These are phyloP conservation scores for Elysia chlorotica DNA, from an alignment of 1,140 invertebrate genomes.

Conservation along the genomic window DNA sequence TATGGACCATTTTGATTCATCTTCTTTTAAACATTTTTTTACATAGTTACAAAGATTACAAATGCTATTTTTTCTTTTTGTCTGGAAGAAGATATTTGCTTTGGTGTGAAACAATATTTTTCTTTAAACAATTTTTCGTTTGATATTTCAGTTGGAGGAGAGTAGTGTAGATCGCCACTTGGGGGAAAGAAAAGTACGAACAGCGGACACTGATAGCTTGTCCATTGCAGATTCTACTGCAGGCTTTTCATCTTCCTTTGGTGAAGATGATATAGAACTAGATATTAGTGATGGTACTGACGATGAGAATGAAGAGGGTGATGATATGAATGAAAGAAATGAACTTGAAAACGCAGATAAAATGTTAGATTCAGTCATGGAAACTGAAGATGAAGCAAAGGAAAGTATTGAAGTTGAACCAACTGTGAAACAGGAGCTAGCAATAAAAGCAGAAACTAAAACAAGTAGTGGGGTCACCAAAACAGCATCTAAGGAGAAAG, in stretches of 20 bases:
- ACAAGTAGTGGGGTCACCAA: not conserved
- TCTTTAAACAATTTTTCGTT: too few species aligned
- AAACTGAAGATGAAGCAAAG: conserved; percentile 29
- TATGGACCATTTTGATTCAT: too few species aligned
- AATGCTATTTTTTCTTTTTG: too few species aligned
- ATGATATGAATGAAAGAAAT: not conserved
- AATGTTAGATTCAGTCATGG: conserved; percentile 4
- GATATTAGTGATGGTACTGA: conserved; percentile 12
- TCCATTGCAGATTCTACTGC: conserved; percentile 38
- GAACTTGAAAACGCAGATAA: conserved; percentile 5
- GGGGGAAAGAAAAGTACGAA: conserved; percentile 60
- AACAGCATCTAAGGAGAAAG: not conserved
- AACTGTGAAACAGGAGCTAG: too few species aligned
- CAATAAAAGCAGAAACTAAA: not conserved
- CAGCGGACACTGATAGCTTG: conserved; percentile 51
- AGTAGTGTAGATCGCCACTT: conserved; percentile 56
- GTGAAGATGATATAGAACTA: conserved; percentile 39
- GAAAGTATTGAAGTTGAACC: conserved; percentile 11
- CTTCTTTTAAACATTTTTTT: too few species aligned
- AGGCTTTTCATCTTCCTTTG: conserved; percentile 40
- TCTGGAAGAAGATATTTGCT: too few species aligned
- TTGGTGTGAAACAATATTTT: too few species aligned
- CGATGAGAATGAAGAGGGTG: not conserved
- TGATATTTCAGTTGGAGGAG: conserved; percentile 63
- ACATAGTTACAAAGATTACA: too few species aligned